Percentiles rank a stretch among this genome's conserved stretches.
Evolutionary conservation across 1,140 invertebrate genomes (phyloP).

Genomic region (Cepaea nemoralis): DNA sequence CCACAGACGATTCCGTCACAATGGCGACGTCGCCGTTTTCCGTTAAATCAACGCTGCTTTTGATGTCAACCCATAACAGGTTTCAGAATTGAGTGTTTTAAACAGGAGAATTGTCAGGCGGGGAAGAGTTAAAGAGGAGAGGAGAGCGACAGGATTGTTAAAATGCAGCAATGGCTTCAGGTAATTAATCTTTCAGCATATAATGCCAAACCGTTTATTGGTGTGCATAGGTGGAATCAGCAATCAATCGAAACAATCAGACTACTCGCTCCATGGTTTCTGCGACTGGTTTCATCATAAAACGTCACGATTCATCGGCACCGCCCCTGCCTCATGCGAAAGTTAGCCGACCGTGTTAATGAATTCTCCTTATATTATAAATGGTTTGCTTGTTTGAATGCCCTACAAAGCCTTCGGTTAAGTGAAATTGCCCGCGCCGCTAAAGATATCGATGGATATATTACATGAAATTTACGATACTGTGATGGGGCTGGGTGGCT

Average conservation of each 20-base stretch:
- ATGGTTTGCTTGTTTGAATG: constrained; percentile 27
- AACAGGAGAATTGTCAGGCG: not conserved
- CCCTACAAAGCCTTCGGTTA: not conserved
- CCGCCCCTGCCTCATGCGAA: not conserved
- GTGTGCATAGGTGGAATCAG: not conserved
- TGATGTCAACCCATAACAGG: not conserved
- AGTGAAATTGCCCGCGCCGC: no score
- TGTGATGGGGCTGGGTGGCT: no score
- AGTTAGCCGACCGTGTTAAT: constrained; percentile 17
- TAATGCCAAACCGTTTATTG: not conserved
- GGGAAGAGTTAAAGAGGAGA: not conserved
- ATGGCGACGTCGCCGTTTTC: not conserved
- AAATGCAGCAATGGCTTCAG: not conserved
- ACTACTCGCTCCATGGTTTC: not conserved
- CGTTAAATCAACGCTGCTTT: not conserved
- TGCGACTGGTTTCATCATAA: constrained; percentile 7
- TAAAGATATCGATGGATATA: not conserved
- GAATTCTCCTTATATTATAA: constrained; percentile 21
- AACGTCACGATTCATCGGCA: constrained; percentile 17
- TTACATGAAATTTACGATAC: constrained; percentile 22
- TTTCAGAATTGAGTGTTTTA: not conserved
- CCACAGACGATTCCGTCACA: not conserved
- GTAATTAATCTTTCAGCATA: constrained; percentile 10
- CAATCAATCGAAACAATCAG: not conserved
- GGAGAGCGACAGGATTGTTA: not conserved